Base-by-base conservation (phyloP, 2,888 invertebrate species). In the Salpingus planirostris region DNA sequence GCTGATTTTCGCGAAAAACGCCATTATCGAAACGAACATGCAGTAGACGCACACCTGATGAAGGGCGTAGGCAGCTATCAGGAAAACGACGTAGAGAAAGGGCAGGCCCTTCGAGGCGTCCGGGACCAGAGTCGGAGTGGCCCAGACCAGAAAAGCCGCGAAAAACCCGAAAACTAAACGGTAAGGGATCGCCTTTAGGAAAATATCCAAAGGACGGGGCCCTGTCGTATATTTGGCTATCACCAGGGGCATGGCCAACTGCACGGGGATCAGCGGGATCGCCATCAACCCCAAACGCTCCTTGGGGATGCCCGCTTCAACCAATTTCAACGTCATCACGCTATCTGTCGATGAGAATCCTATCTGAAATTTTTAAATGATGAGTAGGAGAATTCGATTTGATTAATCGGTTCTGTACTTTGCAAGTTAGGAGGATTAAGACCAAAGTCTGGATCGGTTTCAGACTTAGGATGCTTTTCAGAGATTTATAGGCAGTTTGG, bases 11-110 rank as follows among this genome's bases (percentile, higher is more conserved):
- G 97, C 97, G 65, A 91, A 92, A 69, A 98, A 98, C 6, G 95
- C 90, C 95, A 98, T 97, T 36, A 85, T 77, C 0, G 96, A 83
- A 3, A 98, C 96, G 65, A 93, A 98, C 92, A 97, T 96, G 55
- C 89, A 82, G 66, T 95, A 95, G 0, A 91, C 72, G 49, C 90
- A 82, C 14, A 96, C 77, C 78, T 93, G 96, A 68, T 97, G 95
- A 40, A 91, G 67, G n/a, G 83, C 78, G 60, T 93, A 96, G 30
- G 83, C 74, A 6, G 72, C 49, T 45, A 96, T 66, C 31, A 96
- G 68, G 21, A 89, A 54, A 15, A 78, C 67, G 44, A 93, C 88
- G 57, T 86, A 90, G 38, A 78, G 80, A 35, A 74, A 66, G 0
- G 91, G 81, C 36, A 79, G 68, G n/a, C 60, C 60, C 22, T 54